These are phyloP conservation scores for Triplophysa siluroides DNA, from an alignment of 2,113 vertebrate genomes.

Conservation along the genomic window DNA sequence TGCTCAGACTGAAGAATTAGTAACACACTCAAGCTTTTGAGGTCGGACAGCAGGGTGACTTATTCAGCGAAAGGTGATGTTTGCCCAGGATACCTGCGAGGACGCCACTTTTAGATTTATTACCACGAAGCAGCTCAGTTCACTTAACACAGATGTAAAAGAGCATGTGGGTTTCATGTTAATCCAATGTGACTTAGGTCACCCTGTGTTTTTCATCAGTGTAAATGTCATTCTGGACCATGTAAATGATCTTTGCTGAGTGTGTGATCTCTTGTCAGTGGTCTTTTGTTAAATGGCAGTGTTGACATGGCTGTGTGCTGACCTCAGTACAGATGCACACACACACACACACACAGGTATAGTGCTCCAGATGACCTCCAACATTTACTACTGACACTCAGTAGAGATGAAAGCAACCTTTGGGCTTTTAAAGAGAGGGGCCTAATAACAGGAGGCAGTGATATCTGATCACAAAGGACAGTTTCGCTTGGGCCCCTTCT, in stretches of 20 bases:
- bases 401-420: conserved; percentile 49
- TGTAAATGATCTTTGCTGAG: conserved; percentile 30
- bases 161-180: conserved; percentile 24
- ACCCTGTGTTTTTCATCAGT: conserved; percentile 42
- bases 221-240: conserved; percentile 33
- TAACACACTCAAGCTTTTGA: background rate
- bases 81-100: conserved; percentile 10
- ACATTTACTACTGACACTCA: conserved; percentile 45
- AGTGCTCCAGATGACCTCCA: conserved; percentile 42
- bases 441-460: conserved; percentile 37
- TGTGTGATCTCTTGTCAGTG: conserved; percentile 35
- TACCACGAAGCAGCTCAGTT: background rate
- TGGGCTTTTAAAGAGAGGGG: conserved; percentile 11
- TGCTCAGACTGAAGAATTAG: too few species aligned
- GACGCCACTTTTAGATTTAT: background rate
- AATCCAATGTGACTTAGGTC: conserved; percentile 29
- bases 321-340: conserved; percentile 12
- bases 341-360: conserved; percentile 22
- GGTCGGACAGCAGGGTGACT: background rate
- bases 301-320: conserved; percentile 33
- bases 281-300: conserved; percentile 41
- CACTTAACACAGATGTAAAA: conserved; percentile 23
- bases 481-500: conserved; percentile 24
- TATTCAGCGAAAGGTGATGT: background rate
- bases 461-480: conserved; percentile 45